Conservation (phyloP, 2,888 invertebrate genomes). For the Apodemia hepburni region DNA sequence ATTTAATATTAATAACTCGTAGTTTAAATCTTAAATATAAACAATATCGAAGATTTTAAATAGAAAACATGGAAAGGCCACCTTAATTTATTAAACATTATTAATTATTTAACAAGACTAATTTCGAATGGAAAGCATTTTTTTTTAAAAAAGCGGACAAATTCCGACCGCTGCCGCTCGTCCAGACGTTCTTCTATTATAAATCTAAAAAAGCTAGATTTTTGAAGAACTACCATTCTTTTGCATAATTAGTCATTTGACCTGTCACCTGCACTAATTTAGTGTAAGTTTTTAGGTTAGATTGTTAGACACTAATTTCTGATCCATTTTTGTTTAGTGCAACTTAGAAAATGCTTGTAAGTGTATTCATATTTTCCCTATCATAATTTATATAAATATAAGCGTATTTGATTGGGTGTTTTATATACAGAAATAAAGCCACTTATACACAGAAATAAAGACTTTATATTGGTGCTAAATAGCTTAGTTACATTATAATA, state of each 20-base stretch:
- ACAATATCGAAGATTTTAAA: constrained; percentile 64
- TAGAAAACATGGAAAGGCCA: constrained; percentile 77
- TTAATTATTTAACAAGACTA: constrained; percentile 12
- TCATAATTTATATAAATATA: too few relatives aligned
- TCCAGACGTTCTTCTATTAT: background rate
- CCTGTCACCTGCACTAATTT: background rate
- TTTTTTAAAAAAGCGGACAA: background rate
- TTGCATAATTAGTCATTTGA: background rate
- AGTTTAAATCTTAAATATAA: constrained; percentile 58
- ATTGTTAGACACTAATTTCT: background rate
- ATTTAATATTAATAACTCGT: constrained; percentile 42
- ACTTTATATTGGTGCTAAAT: too few relatives aligned
- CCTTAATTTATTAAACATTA: constrained; percentile 42
- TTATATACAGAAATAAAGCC: too few relatives aligned
- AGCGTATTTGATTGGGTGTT: too few relatives aligned
- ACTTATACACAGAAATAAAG: too few relatives aligned
- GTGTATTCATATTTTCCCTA: background rate
- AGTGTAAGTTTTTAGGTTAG: background rate
- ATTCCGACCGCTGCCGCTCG: background rate
- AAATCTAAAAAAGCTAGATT: background rate
- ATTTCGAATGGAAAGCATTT: constrained; percentile 5
- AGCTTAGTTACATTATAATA: too few relatives aligned
- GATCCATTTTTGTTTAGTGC: background rate
- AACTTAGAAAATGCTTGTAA: background rate
- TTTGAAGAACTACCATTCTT: background rate